phyloP scores from a whole-genome alignment of 2,113 vertebrate species.

The Tretioscincus oriximinensis region DNA sequence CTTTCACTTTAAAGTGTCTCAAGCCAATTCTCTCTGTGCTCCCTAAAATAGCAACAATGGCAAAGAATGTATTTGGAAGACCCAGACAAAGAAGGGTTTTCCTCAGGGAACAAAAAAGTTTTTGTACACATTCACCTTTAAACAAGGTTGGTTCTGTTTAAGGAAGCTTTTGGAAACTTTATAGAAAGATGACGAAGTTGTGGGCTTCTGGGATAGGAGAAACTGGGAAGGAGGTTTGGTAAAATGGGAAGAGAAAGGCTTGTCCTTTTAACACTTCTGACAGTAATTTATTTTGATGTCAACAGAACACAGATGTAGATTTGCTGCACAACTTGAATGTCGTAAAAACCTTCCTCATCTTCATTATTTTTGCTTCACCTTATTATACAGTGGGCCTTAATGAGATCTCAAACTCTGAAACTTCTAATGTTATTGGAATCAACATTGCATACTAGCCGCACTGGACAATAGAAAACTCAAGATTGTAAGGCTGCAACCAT shows the following conservation, averaged over 20 bases:
- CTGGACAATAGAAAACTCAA: no score
- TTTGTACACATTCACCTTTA: constrained; percentile 37
- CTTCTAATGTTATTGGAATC: no score
- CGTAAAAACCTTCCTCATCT: not conserved
- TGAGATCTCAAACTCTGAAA: no score
- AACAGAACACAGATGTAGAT: not conserved
- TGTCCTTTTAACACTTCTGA: constrained; percentile 5
- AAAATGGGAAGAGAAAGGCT: not conserved
- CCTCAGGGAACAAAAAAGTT: constrained; percentile 44
- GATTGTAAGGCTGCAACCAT: no score
- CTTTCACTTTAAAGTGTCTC: constrained; percentile 57
- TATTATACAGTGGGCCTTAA: no score
- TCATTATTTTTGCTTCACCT: no score
- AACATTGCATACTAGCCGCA: no score
- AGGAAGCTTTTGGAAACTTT: constrained; percentile 36
- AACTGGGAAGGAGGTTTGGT: constrained; percentile 4
- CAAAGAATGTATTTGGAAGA: constrained; percentile 41
- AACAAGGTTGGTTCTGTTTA: constrained; percentile 47
- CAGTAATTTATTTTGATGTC: not conserved
- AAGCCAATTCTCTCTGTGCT: constrained; percentile 40
- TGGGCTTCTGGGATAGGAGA: constrained; percentile 22
- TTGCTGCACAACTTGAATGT: no score
- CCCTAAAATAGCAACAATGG: constrained; percentile 57
- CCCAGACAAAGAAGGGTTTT: constrained; percentile 41
- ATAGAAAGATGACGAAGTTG: constrained; percentile 18